Evolutionary conservation across 2,888 invertebrate species (phyloP).

Genomic region (Piscicola geometra): DNA sequence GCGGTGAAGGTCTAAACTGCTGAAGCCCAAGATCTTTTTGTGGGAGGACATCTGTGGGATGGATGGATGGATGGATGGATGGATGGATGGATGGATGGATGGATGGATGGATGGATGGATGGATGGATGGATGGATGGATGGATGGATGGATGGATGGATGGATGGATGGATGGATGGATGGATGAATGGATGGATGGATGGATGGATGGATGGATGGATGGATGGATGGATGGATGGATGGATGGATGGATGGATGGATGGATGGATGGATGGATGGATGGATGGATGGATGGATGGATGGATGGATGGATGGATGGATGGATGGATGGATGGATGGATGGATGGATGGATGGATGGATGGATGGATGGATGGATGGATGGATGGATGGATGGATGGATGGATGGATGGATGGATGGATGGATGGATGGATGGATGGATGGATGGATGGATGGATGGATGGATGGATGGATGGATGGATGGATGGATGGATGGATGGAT

Average conservation of each 20-base stretch:
- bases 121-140: background rate
- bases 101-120: background rate
- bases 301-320: background rate
- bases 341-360: slow-evolving; percentile 76
- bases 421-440: slow-evolving; percentile 12
- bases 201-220: background rate
- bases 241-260: background rate
- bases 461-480: slow-evolving; percentile 8
- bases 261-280: background rate
- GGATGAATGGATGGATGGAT: background rate
- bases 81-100: background rate
- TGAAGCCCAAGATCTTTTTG: background rate
- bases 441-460: background rate
- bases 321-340: background rate
- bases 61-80: slow-evolving; percentile 54
- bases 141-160: slow-evolving; percentile 1
- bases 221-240: slow-evolving; percentile 6
- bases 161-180: background rate
- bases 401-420: slow-evolving; percentile 21
- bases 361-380: slow-evolving; percentile 44
- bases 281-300: background rate
- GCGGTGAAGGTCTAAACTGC: background rate
- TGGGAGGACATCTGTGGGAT: background rate
- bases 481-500: slow-evolving; percentile 14
- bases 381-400: slow-evolving; percentile 21